Conservation (phyloP, 53 echinoderm and acorn worm genomes). For the Crossaster papposus region DNA sequence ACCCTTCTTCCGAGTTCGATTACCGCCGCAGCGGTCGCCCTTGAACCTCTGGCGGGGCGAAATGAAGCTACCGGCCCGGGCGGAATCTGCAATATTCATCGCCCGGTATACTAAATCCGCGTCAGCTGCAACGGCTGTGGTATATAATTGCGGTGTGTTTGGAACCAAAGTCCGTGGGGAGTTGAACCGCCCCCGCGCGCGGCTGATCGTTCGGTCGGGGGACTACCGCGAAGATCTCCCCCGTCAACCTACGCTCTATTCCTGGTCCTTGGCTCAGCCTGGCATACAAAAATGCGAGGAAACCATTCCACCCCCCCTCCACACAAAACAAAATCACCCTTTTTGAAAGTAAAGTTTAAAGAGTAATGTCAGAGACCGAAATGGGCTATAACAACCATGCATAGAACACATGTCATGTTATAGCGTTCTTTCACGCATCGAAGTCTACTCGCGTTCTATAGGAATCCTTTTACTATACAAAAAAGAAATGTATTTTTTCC, state of each 20-base stretch:
- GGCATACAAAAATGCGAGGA: neutral
- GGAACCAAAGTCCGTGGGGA: constrained; percentile 18
- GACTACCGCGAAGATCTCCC: constrained; percentile 19
- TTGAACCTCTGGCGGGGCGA: constrained; percentile 42
- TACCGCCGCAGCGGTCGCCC: constrained; percentile 30
- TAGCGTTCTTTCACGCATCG: too few relatives aligned
- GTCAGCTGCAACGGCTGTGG: constrained; percentile 35
- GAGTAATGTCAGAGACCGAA: too few relatives aligned
- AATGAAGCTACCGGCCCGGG: constrained; percentile 31
- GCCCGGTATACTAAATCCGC: constrained; percentile 39
- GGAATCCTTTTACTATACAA: too few relatives aligned
- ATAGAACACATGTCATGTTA: too few relatives aligned
- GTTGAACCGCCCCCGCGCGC: constrained; percentile 2
- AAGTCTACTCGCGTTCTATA: too few relatives aligned
- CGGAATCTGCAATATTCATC: constrained; percentile 50
- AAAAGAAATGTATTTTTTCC: too few relatives aligned
- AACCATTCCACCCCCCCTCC: too few relatives aligned
- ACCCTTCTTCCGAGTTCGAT: constrained; percentile 1
- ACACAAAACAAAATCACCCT: too few relatives aligned
- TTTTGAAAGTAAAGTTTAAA: too few relatives aligned
- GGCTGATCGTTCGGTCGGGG: neutral
- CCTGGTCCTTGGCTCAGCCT: neutral
- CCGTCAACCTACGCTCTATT: neutral
- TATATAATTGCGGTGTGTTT: constrained; percentile 26
- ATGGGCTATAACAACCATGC: too few relatives aligned